A percentile compares a stretch with the other conserved stretches of the same genome.
phyloP scores from a whole-genome alignment of 2,888 invertebrate species.

The Apodemia mormo region DNA sequence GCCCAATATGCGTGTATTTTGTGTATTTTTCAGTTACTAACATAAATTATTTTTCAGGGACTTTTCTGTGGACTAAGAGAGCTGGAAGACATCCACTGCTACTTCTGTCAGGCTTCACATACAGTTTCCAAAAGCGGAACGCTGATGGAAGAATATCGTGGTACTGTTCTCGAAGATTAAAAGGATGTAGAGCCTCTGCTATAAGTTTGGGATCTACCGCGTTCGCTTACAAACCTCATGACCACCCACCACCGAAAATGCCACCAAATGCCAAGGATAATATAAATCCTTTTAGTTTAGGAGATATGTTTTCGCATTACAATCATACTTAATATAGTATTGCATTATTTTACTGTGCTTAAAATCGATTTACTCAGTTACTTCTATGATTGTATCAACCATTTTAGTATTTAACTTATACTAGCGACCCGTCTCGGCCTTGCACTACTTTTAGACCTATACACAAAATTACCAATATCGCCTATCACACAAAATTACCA shows the following conservation, averaged over 20 bases:
- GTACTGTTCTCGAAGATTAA: constrained; percentile 72
- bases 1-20: too few species aligned
- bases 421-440: too few species aligned
- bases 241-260: constrained; percentile 61
- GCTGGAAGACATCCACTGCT: constrained; percentile 72
- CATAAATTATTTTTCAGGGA: constrained; percentile 46
- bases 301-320: constrained; percentile 12
- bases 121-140: constrained; percentile 71
- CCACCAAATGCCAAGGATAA: constrained; percentile 33
- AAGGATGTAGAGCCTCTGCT: constrained; percentile 68
- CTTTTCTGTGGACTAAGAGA: constrained; percentile 68
- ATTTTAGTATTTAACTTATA: too few species aligned
- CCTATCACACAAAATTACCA: too few species aligned
- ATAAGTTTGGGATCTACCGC: constrained; percentile 59
- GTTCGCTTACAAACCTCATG: constrained; percentile 55
- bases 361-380: background rate
- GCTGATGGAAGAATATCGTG: constrained; percentile 69
- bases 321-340: background rate
- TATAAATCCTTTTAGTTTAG: constrained; percentile 16
- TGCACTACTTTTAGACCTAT: too few species aligned
- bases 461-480: too few species aligned
- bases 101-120: constrained; percentile 63
- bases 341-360: background rate
- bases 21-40: constrained; percentile 3
- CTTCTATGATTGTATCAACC: too few species aligned